Base-by-base conservation (phyloP, 1,140 invertebrate genomes). In the Thaumatotibia leucotreta region DNA sequence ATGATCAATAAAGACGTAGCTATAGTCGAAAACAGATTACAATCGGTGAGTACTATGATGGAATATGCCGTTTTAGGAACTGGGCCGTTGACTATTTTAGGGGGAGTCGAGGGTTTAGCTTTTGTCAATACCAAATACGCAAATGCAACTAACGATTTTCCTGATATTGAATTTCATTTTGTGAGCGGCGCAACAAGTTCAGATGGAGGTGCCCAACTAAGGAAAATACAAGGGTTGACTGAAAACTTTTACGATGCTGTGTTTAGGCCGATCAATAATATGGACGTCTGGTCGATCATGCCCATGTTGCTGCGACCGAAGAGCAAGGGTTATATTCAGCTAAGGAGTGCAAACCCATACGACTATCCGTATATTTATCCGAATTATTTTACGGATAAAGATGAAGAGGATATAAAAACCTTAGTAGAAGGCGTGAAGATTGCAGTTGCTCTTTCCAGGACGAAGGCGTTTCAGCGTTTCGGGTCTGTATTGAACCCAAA, bases 361-460 rank as follows among this genome's bases (percentile, higher is more conserved):
- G 95, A 98, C 70, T 96, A 97, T 82, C 98, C 98, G 0, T 92
- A 97, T 11, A 98, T 99, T 61, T 96, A 98, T 81, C 97, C 98
- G 0, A 98, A 98, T 80, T 98, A 98, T 76, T 94, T 98, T 71
- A 92, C 93, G 4, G 95, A 97, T 64, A 95, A 95, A 0, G 92
- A 97, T 63, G 95, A 95, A 0, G 92, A 94, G 14, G 97, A 98
- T 76, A 92, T 97, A 70, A 94, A 95, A 27, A 95, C 94, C 0
- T 84, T 98, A 31, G 92, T 97, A 2, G 97, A 98, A 88, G 96
- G 96, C 0, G 96, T 96, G 0, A 97, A 97, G 84, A 95, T 97
- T 22, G 94, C 92, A 0, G 91, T 97, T 0, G 95, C 95, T 0
- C 80, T 97, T 6, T 96, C 95, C 11, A 93, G 93, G 68, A 97